Evolutionary conservation across 2,888 invertebrate species (phyloP).

Genomic region (Tetramorium bicarinatum): DNA sequence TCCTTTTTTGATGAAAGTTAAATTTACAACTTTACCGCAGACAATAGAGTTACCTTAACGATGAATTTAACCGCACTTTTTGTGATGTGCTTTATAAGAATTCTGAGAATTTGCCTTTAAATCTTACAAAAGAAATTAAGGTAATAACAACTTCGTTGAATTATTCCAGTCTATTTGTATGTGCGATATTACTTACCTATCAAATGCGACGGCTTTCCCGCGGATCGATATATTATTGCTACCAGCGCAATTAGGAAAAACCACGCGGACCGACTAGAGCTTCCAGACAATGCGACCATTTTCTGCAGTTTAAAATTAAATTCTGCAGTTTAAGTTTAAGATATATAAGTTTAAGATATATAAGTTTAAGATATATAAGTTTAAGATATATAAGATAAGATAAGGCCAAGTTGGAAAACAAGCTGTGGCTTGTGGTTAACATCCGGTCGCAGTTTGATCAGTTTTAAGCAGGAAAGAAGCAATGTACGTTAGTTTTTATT

Average conservation of each 20-base stretch:
- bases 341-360: conserved; percentile 17
- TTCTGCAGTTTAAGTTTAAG: conserved; percentile 26
- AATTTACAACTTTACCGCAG: conserved; percentile 54
- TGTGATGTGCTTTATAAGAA: conserved; percentile 28
- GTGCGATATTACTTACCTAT: conserved; percentile 34
- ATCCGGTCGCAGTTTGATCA: neutral
- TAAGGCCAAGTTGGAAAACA: neutral
- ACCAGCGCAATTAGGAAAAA: conserved; percentile 30
- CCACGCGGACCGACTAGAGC: neutral
- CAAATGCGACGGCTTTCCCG: conserved; percentile 3
- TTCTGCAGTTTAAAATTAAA: conserved; percentile 29
- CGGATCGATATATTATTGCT: conserved; percentile 37
- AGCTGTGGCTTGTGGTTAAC: conserved; percentile 3
- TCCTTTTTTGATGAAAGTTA: conserved; percentile 69
- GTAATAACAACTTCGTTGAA: conserved; percentile 37
- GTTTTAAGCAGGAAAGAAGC: neutral
- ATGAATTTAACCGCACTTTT: conserved; percentile 56
- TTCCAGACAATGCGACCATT: conserved; percentile 23
- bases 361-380: conserved; percentile 25
- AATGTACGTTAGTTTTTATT: neutral
- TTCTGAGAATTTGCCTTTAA: conserved; percentile 33
- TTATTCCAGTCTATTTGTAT: conserved; percentile 29
- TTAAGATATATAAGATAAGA: too few relatives aligned
- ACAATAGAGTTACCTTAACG: conserved; percentile 36
- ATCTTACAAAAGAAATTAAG: conserved; percentile 43